These are phyloP conservation scores for Corydoras sp. DNA, from an alignment of 2,113 vertebrate species.

Conservation along the genomic window DNA sequence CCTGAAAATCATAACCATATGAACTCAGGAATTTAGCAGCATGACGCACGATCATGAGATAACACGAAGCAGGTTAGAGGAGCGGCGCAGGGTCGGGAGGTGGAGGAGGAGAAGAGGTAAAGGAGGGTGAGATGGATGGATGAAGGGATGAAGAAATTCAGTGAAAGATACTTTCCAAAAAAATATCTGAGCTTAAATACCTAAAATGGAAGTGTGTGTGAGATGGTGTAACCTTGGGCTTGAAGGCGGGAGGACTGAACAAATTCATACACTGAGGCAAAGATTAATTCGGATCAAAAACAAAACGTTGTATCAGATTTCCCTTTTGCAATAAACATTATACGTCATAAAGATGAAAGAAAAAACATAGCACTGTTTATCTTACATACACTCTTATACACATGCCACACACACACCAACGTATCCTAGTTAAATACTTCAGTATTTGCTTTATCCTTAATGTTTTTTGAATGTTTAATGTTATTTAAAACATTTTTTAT, in stretches of 20 bases:
- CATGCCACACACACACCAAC: too few relatives aligned
- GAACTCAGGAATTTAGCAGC: slow-evolving; percentile 81
- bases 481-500: too few relatives aligned
- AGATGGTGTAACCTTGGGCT: slow-evolving; percentile 79
- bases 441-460: too few relatives aligned
- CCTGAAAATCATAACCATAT: slow-evolving; percentile 99
- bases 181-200: slow-evolving; percentile 66
- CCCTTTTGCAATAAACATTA: too few relatives aligned
- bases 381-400: too few relatives aligned
- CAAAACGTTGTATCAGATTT: too few relatives aligned
- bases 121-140: slow-evolving; percentile 26
- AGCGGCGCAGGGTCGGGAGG: slow-evolving; percentile 69
- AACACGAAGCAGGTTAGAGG: slow-evolving; percentile 95
- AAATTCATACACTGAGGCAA: slow-evolving; percentile 47
- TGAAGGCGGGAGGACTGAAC: slow-evolving; percentile 54
- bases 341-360: too few relatives aligned
- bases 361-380: too few relatives aligned
- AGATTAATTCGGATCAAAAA: neutral
- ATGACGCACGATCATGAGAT: slow-evolving; percentile 93
- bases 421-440: too few relatives aligned
- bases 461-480: too few relatives aligned
- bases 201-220: slow-evolving; percentile 92
- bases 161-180: slow-evolving; percentile 74
- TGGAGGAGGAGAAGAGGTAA: slow-evolving; percentile 46
- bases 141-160: slow-evolving; percentile 48